These are phyloP conservation scores for Hofmannophila pseudospretella DNA, from an alignment of 2,888 invertebrate genomes.

Conservation along the genomic window DNA sequence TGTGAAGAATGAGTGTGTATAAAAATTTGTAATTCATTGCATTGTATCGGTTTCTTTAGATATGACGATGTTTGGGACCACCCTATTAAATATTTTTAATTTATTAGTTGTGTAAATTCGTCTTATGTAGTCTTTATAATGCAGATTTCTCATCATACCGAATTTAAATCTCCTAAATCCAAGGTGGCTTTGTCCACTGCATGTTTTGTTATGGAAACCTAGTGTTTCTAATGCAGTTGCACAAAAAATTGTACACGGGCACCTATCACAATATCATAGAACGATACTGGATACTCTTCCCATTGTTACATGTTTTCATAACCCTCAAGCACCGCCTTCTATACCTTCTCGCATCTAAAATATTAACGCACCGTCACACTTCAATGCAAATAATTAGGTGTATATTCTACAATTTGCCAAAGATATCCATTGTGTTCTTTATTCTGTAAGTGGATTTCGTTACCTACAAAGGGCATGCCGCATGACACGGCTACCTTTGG, in stretches of 20 bases:
- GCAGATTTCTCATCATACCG: no score
- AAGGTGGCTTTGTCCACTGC: no score
- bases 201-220: no score
- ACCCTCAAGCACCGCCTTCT: conserved; percentile 65
- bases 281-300: conserved; percentile 34
- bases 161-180: no score
- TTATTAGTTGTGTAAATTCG: not conserved
- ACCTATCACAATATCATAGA: conserved; percentile 46
- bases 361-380: conserved; percentile 56
- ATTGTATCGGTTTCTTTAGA: conserved; percentile 41
- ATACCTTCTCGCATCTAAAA: conserved; percentile 42
- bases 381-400: conserved; percentile 73
- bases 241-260: conserved; percentile 28
- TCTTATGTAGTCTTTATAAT: no score
- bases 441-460: conserved; percentile 69
- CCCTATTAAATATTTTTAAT: conserved; percentile 5
- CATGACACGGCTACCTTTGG: conserved; percentile 58
- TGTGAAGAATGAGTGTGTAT: conserved; percentile 65
- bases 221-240: no score
- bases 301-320: conserved; percentile 68
- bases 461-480: conserved; percentile 55
- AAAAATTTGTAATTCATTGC: conserved; percentile 56
- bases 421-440: conserved; percentile 65
- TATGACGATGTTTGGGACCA: conserved; percentile 21
- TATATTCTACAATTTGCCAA: conserved; percentile 77